A percentile compares a stretch with the other conserved stretches of the same genome.
Conservation (phyloP, 2,113 vertebrate species). For the Hippopotamus amphibius region DNA sequence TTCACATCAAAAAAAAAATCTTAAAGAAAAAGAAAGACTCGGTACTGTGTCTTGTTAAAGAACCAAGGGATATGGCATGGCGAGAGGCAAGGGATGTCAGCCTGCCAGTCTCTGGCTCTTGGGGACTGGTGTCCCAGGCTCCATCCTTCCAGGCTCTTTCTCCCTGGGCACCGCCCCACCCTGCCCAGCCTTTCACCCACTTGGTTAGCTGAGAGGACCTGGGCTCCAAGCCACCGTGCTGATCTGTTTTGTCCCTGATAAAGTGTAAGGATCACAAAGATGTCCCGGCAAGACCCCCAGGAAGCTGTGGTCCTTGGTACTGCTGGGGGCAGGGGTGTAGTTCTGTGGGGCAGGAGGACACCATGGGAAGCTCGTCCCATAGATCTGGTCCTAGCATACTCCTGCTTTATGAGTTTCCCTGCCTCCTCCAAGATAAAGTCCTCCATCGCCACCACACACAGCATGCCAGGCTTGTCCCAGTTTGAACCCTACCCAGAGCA, state of each 20-base stretch:
- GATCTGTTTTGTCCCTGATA: background rate
- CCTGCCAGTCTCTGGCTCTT: background rate
- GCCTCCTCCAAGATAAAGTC: background rate
- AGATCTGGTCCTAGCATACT: too few species aligned
- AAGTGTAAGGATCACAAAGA: background rate
- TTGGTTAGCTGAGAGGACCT: background rate
- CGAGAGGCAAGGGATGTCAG: background rate
- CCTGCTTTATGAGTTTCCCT: background rate
- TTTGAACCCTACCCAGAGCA: background rate
- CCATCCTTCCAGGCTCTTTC: too few species aligned
- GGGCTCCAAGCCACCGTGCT: conserved; percentile 7
- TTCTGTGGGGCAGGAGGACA: background rate
- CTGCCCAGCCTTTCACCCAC: background rate
- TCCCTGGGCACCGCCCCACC: background rate
- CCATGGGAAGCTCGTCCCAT: background rate
- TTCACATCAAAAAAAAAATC: too few species aligned
- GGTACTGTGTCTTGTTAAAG: background rate
- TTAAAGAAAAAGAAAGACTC: too few species aligned
- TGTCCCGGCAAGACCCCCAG: background rate
- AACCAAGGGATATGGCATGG: background rate
- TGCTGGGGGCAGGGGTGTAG: background rate
- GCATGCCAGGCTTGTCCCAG: background rate
- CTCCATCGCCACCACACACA: background rate
- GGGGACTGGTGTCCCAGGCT: too few species aligned
- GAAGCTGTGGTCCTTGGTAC: background rate